phyloP scores from a whole-genome alignment of 1,140 invertebrate species.

The Sycobia sp. region DNA sequence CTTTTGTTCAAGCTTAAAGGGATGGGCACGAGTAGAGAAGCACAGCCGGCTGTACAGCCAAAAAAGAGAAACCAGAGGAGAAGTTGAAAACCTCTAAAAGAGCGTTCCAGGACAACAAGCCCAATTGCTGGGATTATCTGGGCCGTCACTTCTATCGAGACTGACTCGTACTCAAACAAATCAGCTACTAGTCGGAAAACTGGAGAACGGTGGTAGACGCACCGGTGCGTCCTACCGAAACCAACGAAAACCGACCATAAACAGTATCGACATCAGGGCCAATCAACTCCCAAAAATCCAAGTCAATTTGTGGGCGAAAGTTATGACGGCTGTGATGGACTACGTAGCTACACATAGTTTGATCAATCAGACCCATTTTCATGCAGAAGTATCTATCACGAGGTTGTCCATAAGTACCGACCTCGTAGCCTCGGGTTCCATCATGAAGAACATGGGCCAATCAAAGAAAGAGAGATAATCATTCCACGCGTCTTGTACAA shows the following conservation, averaged over 20 bases:
- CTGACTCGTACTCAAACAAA: slow-evolving; percentile 25
- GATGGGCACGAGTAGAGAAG: slow-evolving; percentile 16
- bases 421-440: slow-evolving; percentile 1
- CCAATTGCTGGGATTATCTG: slow-evolving; percentile 39
- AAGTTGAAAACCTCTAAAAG: neutral
- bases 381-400: no score
- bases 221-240: slow-evolving; percentile 4
- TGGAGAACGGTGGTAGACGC: slow-evolving; percentile 10
- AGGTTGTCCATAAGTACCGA: no score
- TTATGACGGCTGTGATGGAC: slow-evolving; percentile 28
- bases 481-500: slow-evolving; percentile 12
- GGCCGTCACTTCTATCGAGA: slow-evolving; percentile 37
- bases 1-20: slow-evolving; percentile 25
- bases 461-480: no score
- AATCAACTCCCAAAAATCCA: slow-evolving; percentile 18
- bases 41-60: neutral
- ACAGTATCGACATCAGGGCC: neutral
- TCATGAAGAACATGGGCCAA: slow-evolving; percentile 4
- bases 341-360: slow-evolving; percentile 28
- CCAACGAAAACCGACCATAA: neutral
- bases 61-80: slow-evolving; percentile 5
- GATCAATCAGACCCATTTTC: slow-evolving; percentile 14
- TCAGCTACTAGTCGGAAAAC: slow-evolving; percentile 27
- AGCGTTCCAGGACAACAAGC: neutral
- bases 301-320: neutral